Evolutionary conservation across 2,113 vertebrate species (phyloP).

Genomic region (Equus quagga): DNA sequence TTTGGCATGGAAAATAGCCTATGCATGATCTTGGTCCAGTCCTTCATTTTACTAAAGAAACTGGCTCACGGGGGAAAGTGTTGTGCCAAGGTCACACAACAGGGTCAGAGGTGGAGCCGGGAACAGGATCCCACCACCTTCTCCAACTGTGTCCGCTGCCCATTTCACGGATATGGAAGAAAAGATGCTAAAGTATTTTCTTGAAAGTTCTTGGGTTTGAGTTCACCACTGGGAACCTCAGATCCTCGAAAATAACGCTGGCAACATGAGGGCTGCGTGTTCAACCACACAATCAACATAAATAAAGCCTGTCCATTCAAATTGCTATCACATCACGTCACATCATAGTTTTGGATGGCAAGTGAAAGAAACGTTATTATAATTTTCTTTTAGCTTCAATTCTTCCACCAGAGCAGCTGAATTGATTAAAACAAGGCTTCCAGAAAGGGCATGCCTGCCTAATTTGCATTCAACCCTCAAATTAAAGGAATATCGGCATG

Average conservation of each 20-base stretch:
- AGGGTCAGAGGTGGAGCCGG: not conserved
- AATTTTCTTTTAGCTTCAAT: slow-evolving; percentile 54
- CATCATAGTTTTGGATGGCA: not conserved
- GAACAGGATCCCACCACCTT: not conserved
- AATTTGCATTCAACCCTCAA: slow-evolving; percentile 78
- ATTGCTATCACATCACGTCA: not conserved
- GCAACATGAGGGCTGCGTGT: not conserved
- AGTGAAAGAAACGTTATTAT: slow-evolving; percentile 30
- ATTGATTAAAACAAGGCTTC: slow-evolving; percentile 74
- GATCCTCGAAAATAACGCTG: not conserved
- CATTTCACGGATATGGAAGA: not conserved
- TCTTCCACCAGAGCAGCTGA: slow-evolving; percentile 63
- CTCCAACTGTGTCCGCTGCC: not conserved
- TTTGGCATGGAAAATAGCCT: not conserved
- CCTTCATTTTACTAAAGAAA: slow-evolving; percentile 17
- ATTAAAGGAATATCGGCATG: slow-evolving; percentile 75
- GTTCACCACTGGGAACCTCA: not conserved
- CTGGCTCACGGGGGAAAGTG: not conserved
- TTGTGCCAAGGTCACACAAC: not conserved
- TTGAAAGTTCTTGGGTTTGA: slow-evolving; percentile 10
- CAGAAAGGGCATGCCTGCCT: slow-evolving; percentile 79
- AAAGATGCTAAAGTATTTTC: not conserved
- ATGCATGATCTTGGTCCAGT: not conserved
- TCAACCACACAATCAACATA: not conserved
- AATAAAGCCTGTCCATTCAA: slow-evolving; percentile 17